These are phyloP conservation scores for Eonycteris spelaea DNA, from an alignment of 2,113 vertebrate species.

Conservation along the genomic window DNA sequence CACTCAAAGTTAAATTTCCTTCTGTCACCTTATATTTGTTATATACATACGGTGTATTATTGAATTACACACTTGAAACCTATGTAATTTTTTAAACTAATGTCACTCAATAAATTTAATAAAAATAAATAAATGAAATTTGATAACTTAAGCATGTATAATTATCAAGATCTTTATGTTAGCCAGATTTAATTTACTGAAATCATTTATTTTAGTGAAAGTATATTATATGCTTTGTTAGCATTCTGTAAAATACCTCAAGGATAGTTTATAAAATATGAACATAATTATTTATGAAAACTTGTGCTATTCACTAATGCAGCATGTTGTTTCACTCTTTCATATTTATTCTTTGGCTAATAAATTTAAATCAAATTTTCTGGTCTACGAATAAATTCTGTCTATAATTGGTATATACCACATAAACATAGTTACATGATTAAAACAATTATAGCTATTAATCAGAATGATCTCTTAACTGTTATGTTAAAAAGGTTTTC, in stretches of 20 bases:
- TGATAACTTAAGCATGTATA: background rate
- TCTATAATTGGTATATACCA: background rate
- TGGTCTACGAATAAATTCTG: background rate
- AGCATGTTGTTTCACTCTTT: background rate
- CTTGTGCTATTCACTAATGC: background rate
- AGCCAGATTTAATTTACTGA: background rate
- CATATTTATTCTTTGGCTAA: background rate
- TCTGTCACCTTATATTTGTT: too few species aligned
- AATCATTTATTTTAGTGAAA: background rate
- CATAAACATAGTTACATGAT: background rate
- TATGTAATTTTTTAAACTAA: too few species aligned
- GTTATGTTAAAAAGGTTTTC: background rate
- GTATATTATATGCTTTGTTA: background rate
- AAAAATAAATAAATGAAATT: background rate
- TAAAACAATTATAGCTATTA: background rate
- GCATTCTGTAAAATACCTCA: background rate
- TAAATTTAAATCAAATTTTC: slow-evolving; percentile 9
- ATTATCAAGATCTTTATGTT: background rate
- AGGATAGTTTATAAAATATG: background rate
- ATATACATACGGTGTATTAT: too few species aligned
- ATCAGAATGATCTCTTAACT: background rate
- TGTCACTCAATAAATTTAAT: too few species aligned
- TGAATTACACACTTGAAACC: too few species aligned
- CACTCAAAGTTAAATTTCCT: too few species aligned
- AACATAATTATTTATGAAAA: background rate